These are phyloP conservation scores for Pentamera pediparva DNA, from an alignment of 53 echinoderm and acorn worm genomes.

Conservation along the genomic window DNA sequence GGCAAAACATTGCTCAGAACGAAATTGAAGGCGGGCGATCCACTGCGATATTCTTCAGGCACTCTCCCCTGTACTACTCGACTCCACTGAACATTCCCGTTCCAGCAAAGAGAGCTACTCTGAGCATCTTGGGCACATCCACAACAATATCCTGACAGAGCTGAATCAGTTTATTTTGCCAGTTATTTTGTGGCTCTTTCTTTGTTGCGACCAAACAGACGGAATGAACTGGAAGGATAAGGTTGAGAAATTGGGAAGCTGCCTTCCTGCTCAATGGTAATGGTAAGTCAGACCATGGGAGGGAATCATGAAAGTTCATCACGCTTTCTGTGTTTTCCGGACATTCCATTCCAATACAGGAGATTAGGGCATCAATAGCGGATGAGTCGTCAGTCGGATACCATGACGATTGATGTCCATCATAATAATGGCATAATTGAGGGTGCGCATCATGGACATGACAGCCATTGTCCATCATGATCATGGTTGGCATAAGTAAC, in stretches of 20 bases:
- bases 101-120: too few species aligned
- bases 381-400: not conserved
- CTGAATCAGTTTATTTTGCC: too few species aligned
- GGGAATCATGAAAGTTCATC: not conserved
- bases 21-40: too few species aligned
- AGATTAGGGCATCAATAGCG: not conserved
- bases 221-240: not conserved
- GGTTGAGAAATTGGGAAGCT: not conserved
- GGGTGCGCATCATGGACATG: not conserved
- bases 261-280: not conserved
- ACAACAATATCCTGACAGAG: too few species aligned
- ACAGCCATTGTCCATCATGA: not conserved
- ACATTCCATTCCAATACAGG: not conserved
- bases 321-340: not conserved
- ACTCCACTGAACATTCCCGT: too few species aligned
- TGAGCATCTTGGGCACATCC: too few species aligned
- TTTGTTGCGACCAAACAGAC: too few species aligned
- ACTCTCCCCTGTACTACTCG: too few species aligned
- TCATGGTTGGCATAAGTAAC: too few species aligned
- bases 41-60: too few species aligned
- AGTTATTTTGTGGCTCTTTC: too few species aligned
- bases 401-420: not conserved
- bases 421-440: not conserved
- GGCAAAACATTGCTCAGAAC: too few species aligned
- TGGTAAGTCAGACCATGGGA: not conserved